Base-by-base conservation (phyloP, 1,140 invertebrate genomes). In the Yoshiicerus persimilis region DNA sequence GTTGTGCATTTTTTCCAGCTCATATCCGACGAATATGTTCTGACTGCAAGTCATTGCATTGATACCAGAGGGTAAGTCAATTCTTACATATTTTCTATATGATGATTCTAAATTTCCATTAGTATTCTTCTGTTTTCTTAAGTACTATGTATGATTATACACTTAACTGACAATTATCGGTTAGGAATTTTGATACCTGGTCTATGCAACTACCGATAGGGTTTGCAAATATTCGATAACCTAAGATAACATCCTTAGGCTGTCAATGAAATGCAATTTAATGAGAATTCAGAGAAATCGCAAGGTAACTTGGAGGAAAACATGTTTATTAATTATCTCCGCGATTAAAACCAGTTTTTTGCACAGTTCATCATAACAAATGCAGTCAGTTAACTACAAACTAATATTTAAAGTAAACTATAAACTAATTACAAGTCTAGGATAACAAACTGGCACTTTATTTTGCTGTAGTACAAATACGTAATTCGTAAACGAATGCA, bases 1-100 rank as follows among this genome's bases (percentile, higher is more conserved):
- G 86, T 86, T 34, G 25, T 10, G 20, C 20, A 38, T 56, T 56
- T 56, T 85, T 47, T 56, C 9, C 39, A 62, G 47, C 39, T 85
- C 83, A 93, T 95, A 75, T 94, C 93, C 75, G 92, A 93, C 80
- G 90, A 92, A 88, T 94, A 92, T 88, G 92, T 94, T 20, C 89
- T 94, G n/a, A 94, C 94, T 11, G 94, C 94, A 13, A 92, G 92
- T 11, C 93, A 93, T 89, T 94, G 93, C 86, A 11, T 83, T 27
- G 41, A 70, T 36, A 77, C 62, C 1, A 62, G 66, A 39, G 32
- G 8, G 66, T 39, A 84, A 36, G 36, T 23, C 32, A 75, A 11
- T n/a, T n/a, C n/a, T 38, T n/a, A 9, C 27, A 13, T 36, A 36
- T 5, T 36, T n/a, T 66, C 11, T 66, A 27, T 11, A 70, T 70